phyloP scores from a whole-genome alignment of 2,888 invertebrate genomes.

The Nemotelus nigrinus region DNA sequence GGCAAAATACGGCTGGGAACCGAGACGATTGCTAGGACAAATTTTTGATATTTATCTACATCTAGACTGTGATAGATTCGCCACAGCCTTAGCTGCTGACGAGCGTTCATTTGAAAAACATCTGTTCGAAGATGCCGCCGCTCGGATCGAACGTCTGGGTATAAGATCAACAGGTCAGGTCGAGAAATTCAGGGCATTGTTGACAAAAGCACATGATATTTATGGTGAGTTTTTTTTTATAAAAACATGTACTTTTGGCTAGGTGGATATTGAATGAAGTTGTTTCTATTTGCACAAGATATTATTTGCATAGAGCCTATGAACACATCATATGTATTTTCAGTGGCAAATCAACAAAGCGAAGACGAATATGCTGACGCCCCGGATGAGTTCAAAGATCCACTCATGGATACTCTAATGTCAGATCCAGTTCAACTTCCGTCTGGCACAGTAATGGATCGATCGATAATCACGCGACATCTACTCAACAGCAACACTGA shows the following conservation, averaged over 20 bases:
- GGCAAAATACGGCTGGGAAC: conserved; percentile 98
- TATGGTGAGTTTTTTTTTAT: conserved; percentile 64
- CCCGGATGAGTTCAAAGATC: conserved; percentile 96
- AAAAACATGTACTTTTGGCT: no score
- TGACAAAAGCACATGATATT: conserved; percentile 81
- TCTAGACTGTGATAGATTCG: conserved; percentile 90
- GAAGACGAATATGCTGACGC: conserved; percentile 95
- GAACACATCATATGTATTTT: background rate
- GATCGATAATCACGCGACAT: conserved; percentile 91
- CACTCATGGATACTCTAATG: conserved; percentile 97
- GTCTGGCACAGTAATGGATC: conserved; percentile 92
- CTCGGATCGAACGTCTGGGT: conserved; percentile 79
- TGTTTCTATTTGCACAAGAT: no score
- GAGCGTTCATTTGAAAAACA: conserved; percentile 96
- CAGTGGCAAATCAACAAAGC: conserved; percentile 81
- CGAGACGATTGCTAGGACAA: conserved; percentile 87
- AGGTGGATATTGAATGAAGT: no score
- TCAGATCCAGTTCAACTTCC: conserved; percentile 93
- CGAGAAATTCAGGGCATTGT: conserved; percentile 82
- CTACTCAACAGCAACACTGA: conserved; percentile 95
- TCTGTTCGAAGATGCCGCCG: conserved; percentile 90
- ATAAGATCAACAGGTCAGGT: conserved; percentile 89
- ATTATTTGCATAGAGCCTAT: no score
- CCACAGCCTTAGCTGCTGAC: conserved; percentile 92
- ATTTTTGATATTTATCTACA: conserved; percentile 97